Evolutionary conservation across 2,888 invertebrate species (phyloP).

Genomic region (Cremastinae sp.): DNA sequence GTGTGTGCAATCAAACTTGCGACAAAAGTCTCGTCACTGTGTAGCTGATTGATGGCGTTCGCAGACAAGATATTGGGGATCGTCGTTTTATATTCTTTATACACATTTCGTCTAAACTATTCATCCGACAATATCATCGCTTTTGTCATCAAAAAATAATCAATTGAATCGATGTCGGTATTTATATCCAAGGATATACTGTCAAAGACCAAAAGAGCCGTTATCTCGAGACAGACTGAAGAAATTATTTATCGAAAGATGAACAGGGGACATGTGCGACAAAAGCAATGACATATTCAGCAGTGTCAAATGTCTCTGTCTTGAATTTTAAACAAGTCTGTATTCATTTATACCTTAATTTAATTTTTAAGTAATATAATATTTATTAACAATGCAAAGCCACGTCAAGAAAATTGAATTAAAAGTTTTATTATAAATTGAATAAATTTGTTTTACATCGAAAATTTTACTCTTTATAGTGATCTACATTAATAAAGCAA

Average conservation of each 20-base stretch:
- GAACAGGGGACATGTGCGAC: no score
- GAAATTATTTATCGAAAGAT: constrained; percentile 37
- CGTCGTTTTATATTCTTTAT: constrained; percentile 31
- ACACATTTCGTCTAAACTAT: constrained; percentile 16
- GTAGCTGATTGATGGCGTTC: constrained; percentile 47
- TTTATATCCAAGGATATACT: constrained; percentile 5
- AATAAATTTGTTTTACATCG: no score
- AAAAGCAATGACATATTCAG: constrained; percentile 40
- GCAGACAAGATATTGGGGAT: constrained; percentile 25
- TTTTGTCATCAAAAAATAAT: constrained; percentile 15
- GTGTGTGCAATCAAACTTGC: constrained; percentile 12
- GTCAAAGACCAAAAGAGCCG: constrained; percentile 39
- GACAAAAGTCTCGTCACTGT: constrained; percentile 41
- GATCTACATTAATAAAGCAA: no score
- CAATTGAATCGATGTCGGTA: neutral
- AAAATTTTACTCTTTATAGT: no score
- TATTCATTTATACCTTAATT: neutral
- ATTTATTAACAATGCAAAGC: no score
- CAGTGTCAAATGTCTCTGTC: neutral
- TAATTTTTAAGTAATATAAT: neutral
- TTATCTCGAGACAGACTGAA: constrained; percentile 56
- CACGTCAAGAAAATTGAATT: no score
- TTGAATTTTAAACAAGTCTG: constrained; percentile 10
- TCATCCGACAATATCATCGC: constrained; percentile 10
- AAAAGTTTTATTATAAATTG: no score